phyloP scores from a whole-genome alignment of 2,888 invertebrate genomes.

The Eutolmus rufibarbis region DNA sequence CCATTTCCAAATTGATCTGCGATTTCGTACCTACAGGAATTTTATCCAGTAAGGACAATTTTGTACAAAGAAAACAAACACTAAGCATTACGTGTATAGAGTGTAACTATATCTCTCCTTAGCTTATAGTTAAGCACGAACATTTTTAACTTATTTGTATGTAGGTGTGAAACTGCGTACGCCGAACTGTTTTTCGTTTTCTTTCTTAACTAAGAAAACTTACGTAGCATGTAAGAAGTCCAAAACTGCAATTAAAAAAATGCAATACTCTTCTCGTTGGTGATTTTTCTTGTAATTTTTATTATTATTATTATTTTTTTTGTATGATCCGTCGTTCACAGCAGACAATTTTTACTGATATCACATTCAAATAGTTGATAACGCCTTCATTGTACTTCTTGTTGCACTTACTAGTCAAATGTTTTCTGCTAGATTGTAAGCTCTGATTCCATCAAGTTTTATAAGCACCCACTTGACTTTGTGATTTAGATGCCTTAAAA shows the following conservation, averaged over 20 bases:
- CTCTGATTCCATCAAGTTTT: neutral
- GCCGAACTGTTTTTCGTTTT: neutral
- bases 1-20: constrained; percentile 12
- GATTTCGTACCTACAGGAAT: constrained; percentile 32
- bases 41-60: constrained; percentile 14
- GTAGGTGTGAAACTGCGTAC: neutral
- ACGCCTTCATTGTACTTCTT: constrained; percentile 13
- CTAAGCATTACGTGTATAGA: constrained; percentile 8
- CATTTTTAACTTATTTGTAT: constrained; percentile 6
- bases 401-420: constrained; percentile 4
- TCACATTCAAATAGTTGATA: neutral
- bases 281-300: neutral
- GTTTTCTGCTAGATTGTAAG: neutral
- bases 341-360: neutral
- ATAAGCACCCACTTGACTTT: neutral
- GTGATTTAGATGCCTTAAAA: neutral
- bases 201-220: neutral
- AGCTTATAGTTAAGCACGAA: neutral
- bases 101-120: neutral
- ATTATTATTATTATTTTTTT: neutral
- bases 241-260: neutral
- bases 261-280: neutral
- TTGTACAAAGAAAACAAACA: constrained; percentile 11
- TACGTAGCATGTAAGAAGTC: neutral
- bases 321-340: neutral